phyloP scores from a whole-genome alignment of 2,888 invertebrate genomes.

The Polietes domitor region DNA sequence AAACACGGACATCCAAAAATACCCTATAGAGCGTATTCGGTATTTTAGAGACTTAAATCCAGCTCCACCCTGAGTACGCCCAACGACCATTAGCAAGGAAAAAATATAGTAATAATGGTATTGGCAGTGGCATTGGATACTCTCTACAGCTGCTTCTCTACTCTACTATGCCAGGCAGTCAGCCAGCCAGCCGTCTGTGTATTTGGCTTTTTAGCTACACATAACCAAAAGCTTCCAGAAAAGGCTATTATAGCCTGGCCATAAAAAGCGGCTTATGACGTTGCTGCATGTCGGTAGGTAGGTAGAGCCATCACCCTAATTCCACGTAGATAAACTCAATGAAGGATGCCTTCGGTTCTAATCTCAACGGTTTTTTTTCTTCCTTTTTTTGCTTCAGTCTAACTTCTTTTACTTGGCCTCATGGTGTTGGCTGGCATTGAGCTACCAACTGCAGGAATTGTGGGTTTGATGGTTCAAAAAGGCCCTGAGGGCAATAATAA shows the following conservation, averaged over 20 bases:
- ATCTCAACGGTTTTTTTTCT: slow-evolving; percentile 3
- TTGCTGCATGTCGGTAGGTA: slow-evolving; percentile 4
- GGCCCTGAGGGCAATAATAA: slow-evolving; percentile 37
- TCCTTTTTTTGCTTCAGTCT: neutral
- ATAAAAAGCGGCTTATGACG: slow-evolving; percentile 32
- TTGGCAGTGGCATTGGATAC: slow-evolving; percentile 5
- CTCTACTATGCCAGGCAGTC: neutral
- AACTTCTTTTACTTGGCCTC: neutral
- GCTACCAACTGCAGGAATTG: slow-evolving; percentile 31
- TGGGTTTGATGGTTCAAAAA: slow-evolving; percentile 6
- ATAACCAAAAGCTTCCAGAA: slow-evolving; percentile 20
- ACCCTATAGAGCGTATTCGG: slow-evolving; percentile 2
- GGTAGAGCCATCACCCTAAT: neutral
- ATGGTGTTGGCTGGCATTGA: neutral
- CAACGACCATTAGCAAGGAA: neutral
- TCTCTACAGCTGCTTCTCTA: neutral
- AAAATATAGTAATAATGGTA: slow-evolving; percentile 25
- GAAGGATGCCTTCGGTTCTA: slow-evolving; percentile 26
- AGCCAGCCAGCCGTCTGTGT: neutral
- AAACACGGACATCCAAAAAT: slow-evolving; percentile 11
- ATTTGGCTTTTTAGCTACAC: neutral
- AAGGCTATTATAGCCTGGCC: slow-evolving; percentile 5
- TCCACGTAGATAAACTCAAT: slow-evolving; percentile 31
- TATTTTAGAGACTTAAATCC: slow-evolving; percentile 42
- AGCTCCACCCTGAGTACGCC: slow-evolving; percentile 3